phyloP scores from a whole-genome alignment of 2,113 vertebrate genomes.

The Rutilus rutilus region DNA sequence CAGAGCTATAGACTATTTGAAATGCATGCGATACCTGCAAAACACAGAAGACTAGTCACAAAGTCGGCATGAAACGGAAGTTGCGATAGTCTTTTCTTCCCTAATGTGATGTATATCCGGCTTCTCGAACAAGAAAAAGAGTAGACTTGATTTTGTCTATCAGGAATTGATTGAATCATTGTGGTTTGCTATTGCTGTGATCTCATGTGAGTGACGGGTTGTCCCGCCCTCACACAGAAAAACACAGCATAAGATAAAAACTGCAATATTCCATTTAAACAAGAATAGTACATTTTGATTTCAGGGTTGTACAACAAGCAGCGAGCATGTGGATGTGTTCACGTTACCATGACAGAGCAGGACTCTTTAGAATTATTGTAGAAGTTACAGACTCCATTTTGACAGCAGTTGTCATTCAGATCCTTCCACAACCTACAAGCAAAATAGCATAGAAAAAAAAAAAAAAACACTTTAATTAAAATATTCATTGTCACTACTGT shows the following conservation, averaged over 20 bases:
- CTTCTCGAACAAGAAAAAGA: too few relatives aligned
- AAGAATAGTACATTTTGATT: too few relatives aligned
- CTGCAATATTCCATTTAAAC: too few relatives aligned
- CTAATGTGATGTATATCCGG: too few relatives aligned
- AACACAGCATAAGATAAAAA: too few relatives aligned
- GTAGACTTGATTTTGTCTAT: too few relatives aligned
- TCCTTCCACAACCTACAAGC: conserved; percentile 74
- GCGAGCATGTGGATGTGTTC: conserved; percentile 50
- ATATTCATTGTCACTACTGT: neutral
- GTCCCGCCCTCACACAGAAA: too few relatives aligned
- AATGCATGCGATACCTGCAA: conserved; percentile 69
- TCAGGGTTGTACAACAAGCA: neutral
- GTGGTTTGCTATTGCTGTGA: too few relatives aligned
- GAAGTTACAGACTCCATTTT: conserved; percentile 71
- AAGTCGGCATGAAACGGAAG: too few relatives aligned
- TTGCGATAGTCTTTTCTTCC: too few relatives aligned
- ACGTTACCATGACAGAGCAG: conserved; percentile 57
- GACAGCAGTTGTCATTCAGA: conserved; percentile 75
- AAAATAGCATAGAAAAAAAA: neutral
- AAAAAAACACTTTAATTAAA: neutral
- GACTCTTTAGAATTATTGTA: conserved; percentile 64
- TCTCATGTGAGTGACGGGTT: too few relatives aligned
- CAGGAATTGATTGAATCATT: too few relatives aligned
- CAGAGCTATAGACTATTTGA: conserved; percentile 68
- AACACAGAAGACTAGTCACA: conserved; percentile 5